These are phyloP conservation scores for Priocnemis perturbator DNA, from an alignment of 2,888 invertebrate genomes.

Conservation along the genomic window DNA sequence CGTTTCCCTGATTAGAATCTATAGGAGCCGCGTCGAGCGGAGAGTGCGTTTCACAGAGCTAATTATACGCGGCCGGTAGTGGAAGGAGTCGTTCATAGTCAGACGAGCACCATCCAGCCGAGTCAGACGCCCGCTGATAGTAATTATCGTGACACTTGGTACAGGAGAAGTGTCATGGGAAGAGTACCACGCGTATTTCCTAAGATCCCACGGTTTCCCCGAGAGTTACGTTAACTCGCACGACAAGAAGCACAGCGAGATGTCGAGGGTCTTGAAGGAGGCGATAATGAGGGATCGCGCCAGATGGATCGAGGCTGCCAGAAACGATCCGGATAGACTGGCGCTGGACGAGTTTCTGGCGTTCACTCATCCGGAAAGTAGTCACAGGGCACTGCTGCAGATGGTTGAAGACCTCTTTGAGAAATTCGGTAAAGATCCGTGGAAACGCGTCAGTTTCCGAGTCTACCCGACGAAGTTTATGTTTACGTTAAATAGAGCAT, in stretches of 20 bases:
- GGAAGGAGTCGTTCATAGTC: background rate
- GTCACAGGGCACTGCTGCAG: conserved; percentile 73
- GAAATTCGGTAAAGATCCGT: conserved; percentile 78
- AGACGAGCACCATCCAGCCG: background rate
- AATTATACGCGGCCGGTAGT: background rate
- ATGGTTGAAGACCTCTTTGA: conserved; percentile 86
- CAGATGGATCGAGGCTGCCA: conserved; percentile 86
- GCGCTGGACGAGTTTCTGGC: conserved; percentile 87
- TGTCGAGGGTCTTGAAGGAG: conserved; percentile 82
- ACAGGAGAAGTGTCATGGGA: conserved; percentile 85
- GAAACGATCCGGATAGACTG: conserved; percentile 84
- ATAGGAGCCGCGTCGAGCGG: background rate
- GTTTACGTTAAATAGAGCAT: background rate
- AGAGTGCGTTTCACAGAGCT: background rate
- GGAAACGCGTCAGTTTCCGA: conserved; percentile 2
- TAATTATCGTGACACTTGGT: conserved; percentile 4
- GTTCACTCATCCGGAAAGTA: conserved; percentile 90
- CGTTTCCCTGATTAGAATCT: no score
- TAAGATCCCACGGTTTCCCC: conserved; percentile 82
- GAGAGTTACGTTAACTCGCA: conserved; percentile 81
- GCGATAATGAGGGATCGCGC: conserved; percentile 86
- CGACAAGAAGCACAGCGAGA: conserved; percentile 80
- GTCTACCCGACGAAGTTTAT: background rate
- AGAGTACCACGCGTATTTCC: conserved; percentile 86
- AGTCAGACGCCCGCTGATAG: background rate